Evolutionary conservation across 2,888 invertebrate genomes (phyloP), one percentile per base, ranked within the genome.

Genomic region (Microplitis manilae): DNA sequence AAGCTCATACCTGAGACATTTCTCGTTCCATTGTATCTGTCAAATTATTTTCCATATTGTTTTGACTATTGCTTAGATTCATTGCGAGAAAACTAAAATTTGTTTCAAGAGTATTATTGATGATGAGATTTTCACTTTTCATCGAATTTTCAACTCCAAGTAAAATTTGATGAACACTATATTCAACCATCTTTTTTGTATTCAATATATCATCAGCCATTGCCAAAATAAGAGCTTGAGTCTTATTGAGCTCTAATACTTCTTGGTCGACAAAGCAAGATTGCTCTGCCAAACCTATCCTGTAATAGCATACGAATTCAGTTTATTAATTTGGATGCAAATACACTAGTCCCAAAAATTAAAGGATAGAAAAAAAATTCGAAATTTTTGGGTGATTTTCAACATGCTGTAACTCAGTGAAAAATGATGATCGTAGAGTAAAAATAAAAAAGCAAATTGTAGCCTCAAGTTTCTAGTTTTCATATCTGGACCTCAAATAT

Each of bases 121-220:
- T 90, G 64, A 92, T 93, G 73, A 91, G 91, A 15, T 94, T 92
- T 86, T 95, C 94, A 8, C 91, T 90, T 84, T 93, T 93, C 60
- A 96, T 91, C 59, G 95, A 90, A 77, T 94, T 94, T 5, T 93
- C 92, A 69, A 97, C 92, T 87, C 96, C 96, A 70, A 94, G 90
- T 59, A 96, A 90, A 79, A 97, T 95, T 89, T 96, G 95, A 85
- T 95, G 94, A 0, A 96, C 94, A 6, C 96, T 95, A 84, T 96
- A 96, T 86, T 97, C 96, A 13, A 97, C 93, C 65, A 96, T 92
- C 73, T 96, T 93, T 89, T 96, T 97, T 1, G 94, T 96, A 78
- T 96, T 96, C 85, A 96, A 89, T 50, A 96, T 95, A 86, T 95
- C 94, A 90, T 97, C 96, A 0, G 96, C 95, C 65, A 95, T 96